Conservation (phyloP, 2,888 invertebrate genomes). For the Vandiemenella viatica region DNA sequence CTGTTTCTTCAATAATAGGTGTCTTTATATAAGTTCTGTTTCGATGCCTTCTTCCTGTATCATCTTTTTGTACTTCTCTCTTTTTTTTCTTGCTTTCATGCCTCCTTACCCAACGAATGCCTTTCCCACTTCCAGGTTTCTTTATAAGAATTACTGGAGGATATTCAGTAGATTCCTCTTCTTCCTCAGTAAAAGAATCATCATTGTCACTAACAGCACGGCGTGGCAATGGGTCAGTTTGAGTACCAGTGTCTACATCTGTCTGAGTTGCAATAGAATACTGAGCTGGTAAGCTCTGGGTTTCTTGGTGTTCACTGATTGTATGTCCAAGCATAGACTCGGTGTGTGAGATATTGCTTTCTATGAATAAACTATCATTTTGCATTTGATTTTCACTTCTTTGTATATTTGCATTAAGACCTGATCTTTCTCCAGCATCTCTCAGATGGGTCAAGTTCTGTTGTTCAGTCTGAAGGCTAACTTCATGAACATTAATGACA, state of each 20-base stretch:
- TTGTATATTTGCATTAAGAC: not conserved
- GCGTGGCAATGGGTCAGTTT: constrained; percentile 43
- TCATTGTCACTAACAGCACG: constrained; percentile 12
- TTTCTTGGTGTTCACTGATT: constrained; percentile 35
- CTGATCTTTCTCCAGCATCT: not conserved
- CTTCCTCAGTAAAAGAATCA: constrained; percentile 12
- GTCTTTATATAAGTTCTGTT: constrained; percentile 21
- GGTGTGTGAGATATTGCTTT: not conserved
- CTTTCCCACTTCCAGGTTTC: not conserved
- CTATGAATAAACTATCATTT: not conserved
- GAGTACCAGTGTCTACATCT: constrained; percentile 64
- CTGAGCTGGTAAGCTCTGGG: constrained; percentile 67
- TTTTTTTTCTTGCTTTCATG: constrained; percentile 2
- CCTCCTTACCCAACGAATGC: constrained; percentile 3
- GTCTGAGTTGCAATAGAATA: constrained; percentile 53
- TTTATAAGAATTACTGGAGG: not conserved
- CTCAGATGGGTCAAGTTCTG: no score
- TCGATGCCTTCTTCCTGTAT: not conserved
- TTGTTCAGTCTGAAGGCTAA: not conserved
- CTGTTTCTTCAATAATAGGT: constrained; percentile 24
- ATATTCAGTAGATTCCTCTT: not conserved
- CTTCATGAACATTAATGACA: not conserved
- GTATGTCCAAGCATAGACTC: not conserved
- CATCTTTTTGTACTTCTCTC: not conserved
- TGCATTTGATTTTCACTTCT: no score